These are phyloP conservation scores for Diadumene lineata DNA, from an alignment of 92 coral and sea anemone genomes.

Conservation along the genomic window DNA sequence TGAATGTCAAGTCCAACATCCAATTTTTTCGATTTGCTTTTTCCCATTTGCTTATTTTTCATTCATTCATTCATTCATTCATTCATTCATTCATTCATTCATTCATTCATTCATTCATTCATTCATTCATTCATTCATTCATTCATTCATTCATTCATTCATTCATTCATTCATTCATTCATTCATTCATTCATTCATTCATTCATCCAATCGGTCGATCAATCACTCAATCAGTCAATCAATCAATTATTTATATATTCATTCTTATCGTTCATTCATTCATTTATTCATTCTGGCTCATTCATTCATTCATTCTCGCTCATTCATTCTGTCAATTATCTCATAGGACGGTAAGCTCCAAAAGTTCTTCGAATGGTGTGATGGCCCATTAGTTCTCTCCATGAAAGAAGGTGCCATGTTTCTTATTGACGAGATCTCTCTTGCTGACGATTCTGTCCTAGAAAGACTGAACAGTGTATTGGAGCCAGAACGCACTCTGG, in stretches of 20 bases:
- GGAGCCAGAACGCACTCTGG: slow-evolving; percentile 94
- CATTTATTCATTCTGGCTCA: neutral
- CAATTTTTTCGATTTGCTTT: no score
- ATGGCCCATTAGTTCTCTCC: slow-evolving; percentile 88
- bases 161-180: neutral
- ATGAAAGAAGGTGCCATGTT: slow-evolving; percentile 93
- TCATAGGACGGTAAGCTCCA: slow-evolving; percentile 63
- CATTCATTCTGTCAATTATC: neutral
- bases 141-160: neutral
- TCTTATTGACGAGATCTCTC: slow-evolving; percentile 91
- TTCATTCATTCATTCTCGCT: neutral
- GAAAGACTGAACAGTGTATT: slow-evolving; percentile 96
- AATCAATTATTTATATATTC: no score
- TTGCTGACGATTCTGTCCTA: slow-evolving; percentile 97
- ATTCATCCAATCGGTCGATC: neutral
- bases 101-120: neutral
- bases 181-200: neutral
- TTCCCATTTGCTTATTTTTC: neutral
- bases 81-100: neutral
- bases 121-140: neutral
- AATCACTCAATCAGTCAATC: neutral
- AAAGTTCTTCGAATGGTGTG: slow-evolving; percentile 96
- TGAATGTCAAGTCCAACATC: no score
- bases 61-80: neutral
- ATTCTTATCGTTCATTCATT: neutral